Percentiles rank a stretch among this genome's conserved stretches.
Evolutionary conservation across 2,113 vertebrate genomes (phyloP).

Genomic region (Eretmochelys imbricata): DNA sequence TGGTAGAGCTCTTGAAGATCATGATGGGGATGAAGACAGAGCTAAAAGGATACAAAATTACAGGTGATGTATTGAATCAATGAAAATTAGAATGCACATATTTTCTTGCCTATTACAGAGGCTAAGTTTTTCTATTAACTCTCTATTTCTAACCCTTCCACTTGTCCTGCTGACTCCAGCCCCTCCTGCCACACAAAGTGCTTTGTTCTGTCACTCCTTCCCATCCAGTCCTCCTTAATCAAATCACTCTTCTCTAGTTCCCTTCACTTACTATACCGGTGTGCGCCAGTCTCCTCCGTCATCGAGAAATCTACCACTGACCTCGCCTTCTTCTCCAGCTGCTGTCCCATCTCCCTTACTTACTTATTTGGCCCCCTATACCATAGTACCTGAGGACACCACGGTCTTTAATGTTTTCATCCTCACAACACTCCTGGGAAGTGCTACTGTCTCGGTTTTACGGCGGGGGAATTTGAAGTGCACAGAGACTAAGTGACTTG

Average conservation of each 20-base stretch:
- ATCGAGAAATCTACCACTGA: neutral
- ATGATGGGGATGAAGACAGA: rapidly evolving
- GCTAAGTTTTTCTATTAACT: neutral
- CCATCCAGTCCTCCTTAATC: rapidly evolving
- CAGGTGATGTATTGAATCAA: neutral
- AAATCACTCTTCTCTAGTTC: neutral
- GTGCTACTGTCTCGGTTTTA: neutral
- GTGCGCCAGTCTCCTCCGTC: neutral
- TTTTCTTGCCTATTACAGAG: neutral
- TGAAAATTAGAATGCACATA: neutral
- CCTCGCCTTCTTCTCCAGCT: neutral
- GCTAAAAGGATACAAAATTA: neutral
- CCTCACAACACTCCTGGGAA: neutral
- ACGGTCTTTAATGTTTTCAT: neutral
- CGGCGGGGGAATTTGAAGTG: neutral
- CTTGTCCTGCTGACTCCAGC: neutral
- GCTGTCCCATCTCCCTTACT: neutral
- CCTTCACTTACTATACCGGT: neutral
- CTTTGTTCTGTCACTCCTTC: neutral
- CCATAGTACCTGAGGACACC: neutral
- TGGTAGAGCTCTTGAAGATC: neutral
- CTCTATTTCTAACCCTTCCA: neutral
- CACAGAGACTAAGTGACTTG: neutral
- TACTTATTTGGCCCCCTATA: rapidly evolving
- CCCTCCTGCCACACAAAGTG: neutral